A percentile compares a stretch with the other conserved stretches of the same genome.
Conservation (phyloP, 2,888 invertebrate species). For the Helobdella robusta region DNA sequence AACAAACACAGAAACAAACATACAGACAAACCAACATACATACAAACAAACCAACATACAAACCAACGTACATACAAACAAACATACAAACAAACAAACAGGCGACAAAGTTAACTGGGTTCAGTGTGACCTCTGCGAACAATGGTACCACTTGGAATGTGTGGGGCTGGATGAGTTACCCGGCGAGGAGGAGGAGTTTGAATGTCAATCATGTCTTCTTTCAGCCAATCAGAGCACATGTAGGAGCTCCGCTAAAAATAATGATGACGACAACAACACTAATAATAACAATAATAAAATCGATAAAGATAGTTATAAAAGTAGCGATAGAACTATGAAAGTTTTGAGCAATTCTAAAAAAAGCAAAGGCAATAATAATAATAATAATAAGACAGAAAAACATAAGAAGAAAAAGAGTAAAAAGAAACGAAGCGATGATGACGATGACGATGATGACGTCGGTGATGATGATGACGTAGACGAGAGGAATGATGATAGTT, state of each 20-base stretch:
- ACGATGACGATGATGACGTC: not conserved
- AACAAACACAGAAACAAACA: too few relatives aligned
- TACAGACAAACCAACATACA: too few relatives aligned
- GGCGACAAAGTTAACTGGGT: slow-evolving; percentile 19
- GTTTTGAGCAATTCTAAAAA: not conserved
- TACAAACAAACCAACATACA: too few relatives aligned
- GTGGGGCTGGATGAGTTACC: slow-evolving; percentile 48
- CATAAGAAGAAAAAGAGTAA: not conserved
- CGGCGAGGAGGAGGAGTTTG: slow-evolving; percentile 77
- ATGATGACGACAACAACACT: not conserved
- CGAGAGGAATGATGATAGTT: slow-evolving; percentile 7
- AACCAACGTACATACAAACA: too few relatives aligned
- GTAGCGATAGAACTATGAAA: not conserved
- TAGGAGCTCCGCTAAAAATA: not conserved
- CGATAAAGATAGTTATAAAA: not conserved
- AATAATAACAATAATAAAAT: slow-evolving; percentile 3
- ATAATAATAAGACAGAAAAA: not conserved
- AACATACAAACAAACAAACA: too few relatives aligned
- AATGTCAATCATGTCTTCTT: slow-evolving; percentile 54
- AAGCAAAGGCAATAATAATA: not conserved
- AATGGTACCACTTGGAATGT: slow-evolving; percentile 9
- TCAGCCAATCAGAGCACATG: not conserved
- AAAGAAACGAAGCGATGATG: not conserved
- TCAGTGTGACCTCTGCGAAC: slow-evolving; percentile 11
- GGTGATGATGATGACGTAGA: not conserved